Conservation (phyloP, 2,113 vertebrate species). For the Takifugu bimaculatus region DNA sequence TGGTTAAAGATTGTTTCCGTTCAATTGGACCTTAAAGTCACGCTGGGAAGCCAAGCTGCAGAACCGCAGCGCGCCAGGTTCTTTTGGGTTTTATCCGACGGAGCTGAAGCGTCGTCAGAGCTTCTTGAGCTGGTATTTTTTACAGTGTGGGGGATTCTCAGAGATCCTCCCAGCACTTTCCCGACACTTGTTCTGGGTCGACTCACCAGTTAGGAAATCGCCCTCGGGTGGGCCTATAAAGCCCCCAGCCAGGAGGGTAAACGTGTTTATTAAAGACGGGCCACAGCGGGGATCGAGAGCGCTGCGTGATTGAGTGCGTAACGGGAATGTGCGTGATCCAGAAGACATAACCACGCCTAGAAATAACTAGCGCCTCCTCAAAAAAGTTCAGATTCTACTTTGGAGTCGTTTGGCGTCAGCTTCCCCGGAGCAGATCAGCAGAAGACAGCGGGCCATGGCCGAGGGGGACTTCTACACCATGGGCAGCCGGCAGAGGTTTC, state of each 20-base stretch:
- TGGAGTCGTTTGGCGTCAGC: neutral
- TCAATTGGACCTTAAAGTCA: too few species aligned
- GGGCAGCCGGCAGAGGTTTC: constrained; percentile 78
- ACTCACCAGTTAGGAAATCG: constrained; percentile 14
- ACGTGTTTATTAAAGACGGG: neutral
- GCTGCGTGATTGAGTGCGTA: constrained; percentile 14
- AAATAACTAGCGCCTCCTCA: neutral
- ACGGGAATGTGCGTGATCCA: constrained; percentile 38
- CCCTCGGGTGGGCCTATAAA: constrained; percentile 56
- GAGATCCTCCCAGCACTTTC: constrained; percentile 59
- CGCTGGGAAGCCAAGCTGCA: rapidly evolving
- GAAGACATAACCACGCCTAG: constrained; percentile 1
- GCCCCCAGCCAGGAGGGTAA: constrained; percentile 17
- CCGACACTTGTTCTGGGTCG: constrained; percentile 21
- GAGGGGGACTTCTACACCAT: constrained; percentile 85
- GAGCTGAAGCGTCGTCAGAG: neutral
- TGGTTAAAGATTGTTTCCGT: neutral
- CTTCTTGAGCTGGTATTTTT: constrained; percentile 3
- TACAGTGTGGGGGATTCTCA: constrained; percentile 28
- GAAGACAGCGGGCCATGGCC: constrained; percentile 77
- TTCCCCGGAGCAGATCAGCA: neutral
- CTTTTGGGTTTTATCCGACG: neutral
- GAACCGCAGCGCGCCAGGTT: neutral
- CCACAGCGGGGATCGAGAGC: neutral
- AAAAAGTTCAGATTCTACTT: neutral